Conservation (phyloP, 2,797 vertebrate genomes). For the Clarias fuscus region DNA sequence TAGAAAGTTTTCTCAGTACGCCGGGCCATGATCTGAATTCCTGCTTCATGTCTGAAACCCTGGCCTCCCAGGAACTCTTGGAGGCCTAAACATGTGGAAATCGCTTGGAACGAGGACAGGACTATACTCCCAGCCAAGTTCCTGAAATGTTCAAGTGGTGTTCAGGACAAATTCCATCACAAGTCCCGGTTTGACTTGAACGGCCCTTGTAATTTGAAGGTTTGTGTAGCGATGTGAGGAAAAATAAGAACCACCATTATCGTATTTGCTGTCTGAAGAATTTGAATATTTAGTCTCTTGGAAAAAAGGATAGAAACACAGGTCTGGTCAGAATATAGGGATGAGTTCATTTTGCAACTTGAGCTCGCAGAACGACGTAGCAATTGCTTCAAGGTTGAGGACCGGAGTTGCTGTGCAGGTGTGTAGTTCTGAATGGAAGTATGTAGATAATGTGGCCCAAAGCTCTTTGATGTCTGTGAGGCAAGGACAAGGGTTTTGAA, state of each 20-base stretch:
- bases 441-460: constrained; percentile 19
- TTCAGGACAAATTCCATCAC: no score
- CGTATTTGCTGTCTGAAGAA: neutral
- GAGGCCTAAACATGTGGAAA: no score
- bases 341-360: neutral
- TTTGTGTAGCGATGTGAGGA: neutral
- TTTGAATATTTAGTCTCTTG: neutral
- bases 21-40: no score
- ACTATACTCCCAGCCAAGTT: no score
- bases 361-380: neutral
- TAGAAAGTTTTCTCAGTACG: no score
- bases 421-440: neutral
- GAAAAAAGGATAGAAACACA: neutral
- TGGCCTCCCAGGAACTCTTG: no score
- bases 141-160: no score
- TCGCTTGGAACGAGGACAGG: no score
- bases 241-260: neutral
- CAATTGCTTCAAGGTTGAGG: neutral
- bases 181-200: no score
- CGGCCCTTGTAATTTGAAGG: neutral
- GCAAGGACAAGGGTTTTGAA: constrained; percentile 16
- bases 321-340: neutral
- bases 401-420: neutral
- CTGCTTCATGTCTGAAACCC: no score
- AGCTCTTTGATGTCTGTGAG: constrained; percentile 3